A percentile compares a stretch with the other conserved stretches of the same genome.
phyloP scores from a whole-genome alignment of 2,113 vertebrate genomes.

The Struthidea cinerea region DNA sequence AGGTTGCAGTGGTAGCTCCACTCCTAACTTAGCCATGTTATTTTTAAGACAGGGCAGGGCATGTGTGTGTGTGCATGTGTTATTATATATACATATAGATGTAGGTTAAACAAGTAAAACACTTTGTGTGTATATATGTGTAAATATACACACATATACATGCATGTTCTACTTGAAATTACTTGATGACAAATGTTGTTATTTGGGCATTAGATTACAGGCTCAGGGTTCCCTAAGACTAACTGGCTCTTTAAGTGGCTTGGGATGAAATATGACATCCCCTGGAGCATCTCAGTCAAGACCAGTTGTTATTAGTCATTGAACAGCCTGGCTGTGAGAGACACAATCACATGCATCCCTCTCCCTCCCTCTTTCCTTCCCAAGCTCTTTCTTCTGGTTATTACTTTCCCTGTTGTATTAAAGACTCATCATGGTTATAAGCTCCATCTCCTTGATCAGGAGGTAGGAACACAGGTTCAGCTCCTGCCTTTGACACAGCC shows the following conservation, averaged over 20 bases:
- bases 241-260: slow-evolving; percentile 45
- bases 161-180: background rate
- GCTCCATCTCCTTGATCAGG: background rate
- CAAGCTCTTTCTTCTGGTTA: slow-evolving; percentile 34
- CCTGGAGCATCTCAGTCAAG: background rate
- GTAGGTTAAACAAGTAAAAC: slow-evolving; percentile 39
- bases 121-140: slow-evolving; percentile 33
- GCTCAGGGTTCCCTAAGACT: slow-evolving; percentile 26
- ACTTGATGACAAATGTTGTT: slow-evolving; percentile 29
- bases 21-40: background rate
- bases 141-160: slow-evolving; percentile 22
- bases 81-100: slow-evolving; percentile 44
- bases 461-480: background rate
- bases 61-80: background rate
- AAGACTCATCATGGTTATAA: background rate
- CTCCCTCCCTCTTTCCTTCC: background rate
- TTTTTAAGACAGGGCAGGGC: background rate
- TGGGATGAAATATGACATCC: slow-evolving; percentile 42
- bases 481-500: background rate
- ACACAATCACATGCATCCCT: background rate
- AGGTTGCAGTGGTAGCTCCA: background rate
- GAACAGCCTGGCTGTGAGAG: slow-evolving; percentile 1
- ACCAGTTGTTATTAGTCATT: slow-evolving; percentile 13
- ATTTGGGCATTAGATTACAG: slow-evolving; percentile 48
- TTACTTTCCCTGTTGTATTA: slow-evolving; percentile 25